A percentile compares a stretch with the other conserved stretches of the same genome.
Evolutionary conservation across 1,140 invertebrate genomes (phyloP).

Genomic region (Drosophila trapezifrons): DNA sequence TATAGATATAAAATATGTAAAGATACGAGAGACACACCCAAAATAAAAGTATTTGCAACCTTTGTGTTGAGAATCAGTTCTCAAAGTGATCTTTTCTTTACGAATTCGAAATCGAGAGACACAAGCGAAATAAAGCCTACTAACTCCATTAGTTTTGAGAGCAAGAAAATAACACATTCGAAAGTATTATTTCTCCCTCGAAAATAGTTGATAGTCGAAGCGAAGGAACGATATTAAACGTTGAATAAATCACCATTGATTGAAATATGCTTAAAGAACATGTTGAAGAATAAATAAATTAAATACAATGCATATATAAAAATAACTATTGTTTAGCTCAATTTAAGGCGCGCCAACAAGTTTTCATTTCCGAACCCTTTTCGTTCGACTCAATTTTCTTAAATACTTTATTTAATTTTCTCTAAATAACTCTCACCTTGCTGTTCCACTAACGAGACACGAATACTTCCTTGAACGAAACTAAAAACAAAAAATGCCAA

Average conservation of each 20-base stretch:
- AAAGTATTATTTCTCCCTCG: constrained; percentile 48
- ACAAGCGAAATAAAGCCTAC: constrained; percentile 37
- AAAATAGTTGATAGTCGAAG: constrained; percentile 34
- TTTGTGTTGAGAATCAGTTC: constrained; percentile 32
- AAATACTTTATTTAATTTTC: constrained; percentile 13
- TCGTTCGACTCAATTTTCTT: constrained; percentile 25
- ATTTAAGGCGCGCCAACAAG: constrained; percentile 53
- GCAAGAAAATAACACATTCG: constrained; percentile 31
- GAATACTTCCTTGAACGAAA: constrained; percentile 52
- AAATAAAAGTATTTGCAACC: constrained; percentile 51
- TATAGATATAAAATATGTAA: constrained; percentile 67
- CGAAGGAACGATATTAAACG: constrained; percentile 36
- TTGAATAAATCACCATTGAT: constrained; percentile 45
- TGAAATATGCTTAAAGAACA: constrained; percentile 43
- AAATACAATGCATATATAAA: constrained; percentile 29
- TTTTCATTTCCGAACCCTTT: constrained; percentile 33
- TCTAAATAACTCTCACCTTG: constrained; percentile 42
- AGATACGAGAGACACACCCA: constrained; percentile 57
- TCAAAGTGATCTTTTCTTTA: constrained; percentile 28
- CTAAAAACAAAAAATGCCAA: constrained; percentile 65
- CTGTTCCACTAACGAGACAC: constrained; percentile 47
- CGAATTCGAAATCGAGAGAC: constrained; percentile 18
- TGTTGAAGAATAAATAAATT: constrained; percentile 37
- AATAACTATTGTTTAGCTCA: constrained; percentile 44
- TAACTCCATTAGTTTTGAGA: constrained; percentile 43